Conservation (phyloP, 2,888 invertebrate genomes). For the Coenonympha arcania region DNA sequence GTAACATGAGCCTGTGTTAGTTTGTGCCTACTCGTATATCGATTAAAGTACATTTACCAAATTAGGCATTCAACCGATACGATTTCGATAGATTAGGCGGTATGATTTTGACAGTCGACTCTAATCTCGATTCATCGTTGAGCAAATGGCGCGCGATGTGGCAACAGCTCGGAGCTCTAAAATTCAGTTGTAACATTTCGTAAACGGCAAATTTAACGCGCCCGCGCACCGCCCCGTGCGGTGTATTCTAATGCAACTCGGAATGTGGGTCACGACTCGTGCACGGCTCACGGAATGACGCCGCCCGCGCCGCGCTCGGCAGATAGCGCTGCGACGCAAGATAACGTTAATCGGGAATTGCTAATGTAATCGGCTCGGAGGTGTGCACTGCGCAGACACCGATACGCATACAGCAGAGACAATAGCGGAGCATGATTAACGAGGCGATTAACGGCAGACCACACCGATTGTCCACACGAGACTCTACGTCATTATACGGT, state of each 20-base stretch:
- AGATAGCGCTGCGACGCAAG: constrained; percentile 35
- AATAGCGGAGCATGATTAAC: constrained; percentile 5
- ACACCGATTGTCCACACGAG: constrained; percentile 23
- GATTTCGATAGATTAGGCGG: constrained; percentile 35
- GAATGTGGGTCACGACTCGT: constrained; percentile 70
- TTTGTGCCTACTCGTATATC: background rate
- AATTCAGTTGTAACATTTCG: constrained; percentile 71
- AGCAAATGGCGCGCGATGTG: constrained; percentile 56
- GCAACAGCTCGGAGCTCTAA: constrained; percentile 62
- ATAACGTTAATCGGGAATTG: constrained; percentile 29
- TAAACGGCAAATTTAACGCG: constrained; percentile 70
- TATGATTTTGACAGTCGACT: constrained; percentile 49
- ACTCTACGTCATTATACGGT: constrained; percentile 10
- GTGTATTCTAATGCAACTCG: constrained; percentile 67
- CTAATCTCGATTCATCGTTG: constrained; percentile 57
- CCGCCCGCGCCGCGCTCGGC: constrained; percentile 35
- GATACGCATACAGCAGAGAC: constrained; percentile 15
- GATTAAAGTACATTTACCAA: background rate
- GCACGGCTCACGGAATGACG: constrained; percentile 49
- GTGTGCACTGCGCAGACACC: constrained; percentile 15
- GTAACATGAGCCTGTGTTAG: no score
- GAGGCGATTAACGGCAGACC: constrained; percentile 18
- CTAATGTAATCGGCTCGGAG: constrained; percentile 23
- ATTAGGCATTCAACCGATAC: constrained; percentile 25
- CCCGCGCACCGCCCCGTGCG: constrained; percentile 62